These are phyloP conservation scores for Thumatha senex DNA, from an alignment of 2,888 invertebrate genomes.

Conservation along the genomic window DNA sequence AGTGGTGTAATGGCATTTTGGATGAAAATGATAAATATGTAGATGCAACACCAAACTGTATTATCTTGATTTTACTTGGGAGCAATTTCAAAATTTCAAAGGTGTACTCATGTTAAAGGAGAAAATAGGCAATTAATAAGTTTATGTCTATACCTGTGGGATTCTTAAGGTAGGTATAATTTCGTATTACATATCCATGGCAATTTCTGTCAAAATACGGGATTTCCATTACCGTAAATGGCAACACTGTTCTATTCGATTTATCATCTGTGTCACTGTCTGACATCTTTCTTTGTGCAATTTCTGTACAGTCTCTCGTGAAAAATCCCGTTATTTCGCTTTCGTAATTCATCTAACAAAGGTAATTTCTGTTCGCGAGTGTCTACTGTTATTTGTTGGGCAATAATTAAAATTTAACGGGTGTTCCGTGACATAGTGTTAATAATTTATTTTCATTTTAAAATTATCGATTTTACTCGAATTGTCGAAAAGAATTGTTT, in stretches of 20 bases:
- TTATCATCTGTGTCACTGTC: constrained; percentile 50
- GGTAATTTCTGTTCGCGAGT: constrained; percentile 66
- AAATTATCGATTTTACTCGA: constrained; percentile 75
- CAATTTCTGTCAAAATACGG: background rate
- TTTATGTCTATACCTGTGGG: no score
- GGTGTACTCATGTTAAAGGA: no score
- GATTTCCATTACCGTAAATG: constrained; percentile 1
- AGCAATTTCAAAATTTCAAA: no score
- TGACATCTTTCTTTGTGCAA: constrained; percentile 76
- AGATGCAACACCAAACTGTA: no score
- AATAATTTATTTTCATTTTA: constrained; percentile 61
- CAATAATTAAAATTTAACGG: constrained; percentile 50
- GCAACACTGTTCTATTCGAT: constrained; percentile 27
- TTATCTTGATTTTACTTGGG: no score
- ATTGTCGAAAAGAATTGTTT: constrained; percentile 62
- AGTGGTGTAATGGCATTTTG: no score
- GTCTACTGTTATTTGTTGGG: constrained; percentile 54
- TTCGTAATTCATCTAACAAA: constrained; percentile 77
- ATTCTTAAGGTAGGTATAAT: no score
- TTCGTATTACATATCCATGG: no score
- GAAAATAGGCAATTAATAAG: no score
- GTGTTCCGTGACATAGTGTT: constrained; percentile 56
- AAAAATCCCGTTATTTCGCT: constrained; percentile 79
- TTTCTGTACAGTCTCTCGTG: constrained; percentile 64
- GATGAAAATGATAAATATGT: no score